Evolutionary conservation across 2,888 invertebrate genomes (phyloP).

Genomic region (Leuctra nigra): DNA sequence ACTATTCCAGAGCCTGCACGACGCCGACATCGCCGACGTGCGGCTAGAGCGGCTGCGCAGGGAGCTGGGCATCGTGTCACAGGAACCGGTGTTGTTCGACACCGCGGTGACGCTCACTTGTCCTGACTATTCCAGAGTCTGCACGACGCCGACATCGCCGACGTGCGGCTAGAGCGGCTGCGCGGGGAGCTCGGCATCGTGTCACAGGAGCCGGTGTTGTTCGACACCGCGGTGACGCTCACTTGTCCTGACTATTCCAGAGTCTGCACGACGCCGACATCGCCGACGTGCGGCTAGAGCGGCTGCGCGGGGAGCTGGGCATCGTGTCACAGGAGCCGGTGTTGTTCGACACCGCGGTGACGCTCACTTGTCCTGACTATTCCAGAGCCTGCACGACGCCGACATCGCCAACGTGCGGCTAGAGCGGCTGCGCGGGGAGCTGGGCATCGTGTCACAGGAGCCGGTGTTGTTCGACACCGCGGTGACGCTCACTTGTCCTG

Average conservation of each 20-base stretch:
- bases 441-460: too few relatives aligned
- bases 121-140: too few relatives aligned
- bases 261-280: constrained; percentile 32
- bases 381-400: too few relatives aligned
- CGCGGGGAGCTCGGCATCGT: constrained; percentile 42
- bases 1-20: constrained; percentile 31
- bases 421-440: too few relatives aligned
- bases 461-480: too few relatives aligned
- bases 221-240: constrained; percentile 81
- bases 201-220: constrained; percentile 87
- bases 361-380: too few relatives aligned
- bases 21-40: constrained; percentile 37
- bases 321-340: constrained; percentile 85
- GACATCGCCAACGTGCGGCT: too few relatives aligned
- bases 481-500: too few relatives aligned
- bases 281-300: constrained; percentile 15
- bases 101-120: constrained; percentile 46
- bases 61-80: constrained; percentile 50
- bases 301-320: constrained; percentile 26
- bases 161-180: too few relatives aligned
- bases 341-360: constrained; percentile 83
- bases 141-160: too few relatives aligned
- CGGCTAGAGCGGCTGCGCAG: constrained; percentile 43
- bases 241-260: constrained; percentile 20
- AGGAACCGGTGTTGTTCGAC: constrained; percentile 54